Conservation (phyloP, 2,113 vertebrate genomes). For the Alosa alosa region DNA sequence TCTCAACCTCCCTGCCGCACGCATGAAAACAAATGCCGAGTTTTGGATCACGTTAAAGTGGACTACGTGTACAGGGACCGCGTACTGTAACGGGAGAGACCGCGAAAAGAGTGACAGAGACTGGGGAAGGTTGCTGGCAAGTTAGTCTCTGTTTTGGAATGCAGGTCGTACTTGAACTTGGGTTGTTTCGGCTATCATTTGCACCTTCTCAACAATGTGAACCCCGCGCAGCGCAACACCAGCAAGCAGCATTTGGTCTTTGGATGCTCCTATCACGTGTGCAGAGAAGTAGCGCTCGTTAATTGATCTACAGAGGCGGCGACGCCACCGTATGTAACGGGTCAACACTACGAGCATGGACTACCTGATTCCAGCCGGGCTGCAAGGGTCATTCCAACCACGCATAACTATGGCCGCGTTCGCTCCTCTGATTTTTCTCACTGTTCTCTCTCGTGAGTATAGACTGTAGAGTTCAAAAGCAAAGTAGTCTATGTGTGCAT, state of each 20-base stretch:
- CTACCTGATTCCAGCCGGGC: not conserved
- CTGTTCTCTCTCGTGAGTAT: not conserved
- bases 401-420: not conserved
- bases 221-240: not conserved
- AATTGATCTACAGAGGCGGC: not conserved
- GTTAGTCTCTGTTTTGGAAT: not conserved
- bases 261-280: not conserved
- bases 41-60: not conserved
- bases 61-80: not conserved
- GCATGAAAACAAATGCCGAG: not conserved
- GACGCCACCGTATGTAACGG: not conserved
- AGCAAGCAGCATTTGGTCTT: not conserved
- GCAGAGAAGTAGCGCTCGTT: not conserved
- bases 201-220: not conserved
- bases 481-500: not conserved
- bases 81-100: not conserved
- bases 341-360: not conserved
- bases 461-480: not conserved
- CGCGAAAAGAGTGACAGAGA: not conserved
- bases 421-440: not conserved
- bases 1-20: not conserved
- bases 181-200: slow-evolving; percentile 1
- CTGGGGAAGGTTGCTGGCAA: not conserved
- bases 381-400: not conserved
- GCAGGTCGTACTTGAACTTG: slow-evolving; percentile 24